Evolutionary conservation across 1,140 invertebrate species (phyloP), one percentile per base, ranked within the genome.

Genomic region (Calliopsis andreniformis): DNA sequence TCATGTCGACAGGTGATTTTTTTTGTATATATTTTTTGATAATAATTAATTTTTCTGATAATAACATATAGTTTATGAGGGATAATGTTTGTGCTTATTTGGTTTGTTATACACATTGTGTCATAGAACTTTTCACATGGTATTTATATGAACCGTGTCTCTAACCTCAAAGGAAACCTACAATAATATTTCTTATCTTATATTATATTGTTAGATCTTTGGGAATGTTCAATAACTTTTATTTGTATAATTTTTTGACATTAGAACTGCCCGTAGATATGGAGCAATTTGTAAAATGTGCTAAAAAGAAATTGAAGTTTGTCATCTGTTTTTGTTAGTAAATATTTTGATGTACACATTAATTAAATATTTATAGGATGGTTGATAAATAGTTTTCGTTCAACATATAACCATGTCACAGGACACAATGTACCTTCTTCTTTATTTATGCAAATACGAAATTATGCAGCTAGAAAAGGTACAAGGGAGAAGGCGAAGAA

Each of bases 391-490:
- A 78, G 30, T 67, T 3, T 79, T 32, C 71, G 47, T 20, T 35
- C 53, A 18, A 62, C 32, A 6, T 70, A 73, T 14, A 82, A 47
- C 12, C 12, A 58, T 16, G 55, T 43, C 16, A 18, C 30, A 16
- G 66, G 53, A 42, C 49, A 43, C n/a, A 79, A 68, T 68, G 20
- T 59, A n/a, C 53, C 10, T 43, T 64, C 53, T 18, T 5, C 25
- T 45, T 39, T 47, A 35, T 79, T 89, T 10, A 64, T 88, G 32
- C 93, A 92, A 87, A 71, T 85, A 25, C 86, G 93, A 62, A 84
- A 91, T 66, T 94, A 93, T 92, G 96, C 96, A 18, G 96, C 96
- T 12, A 93, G 96, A 69, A 96, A 95, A 91, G 95, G 96, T 72
- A 96, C 95, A 7, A 93, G 96, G 79, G 95, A 95, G 73, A 95